Evolutionary conservation across 2,888 invertebrate genomes (phyloP), one percentile per base, ranked within the genome.

Genomic region (Erebia epiphron): DNA sequence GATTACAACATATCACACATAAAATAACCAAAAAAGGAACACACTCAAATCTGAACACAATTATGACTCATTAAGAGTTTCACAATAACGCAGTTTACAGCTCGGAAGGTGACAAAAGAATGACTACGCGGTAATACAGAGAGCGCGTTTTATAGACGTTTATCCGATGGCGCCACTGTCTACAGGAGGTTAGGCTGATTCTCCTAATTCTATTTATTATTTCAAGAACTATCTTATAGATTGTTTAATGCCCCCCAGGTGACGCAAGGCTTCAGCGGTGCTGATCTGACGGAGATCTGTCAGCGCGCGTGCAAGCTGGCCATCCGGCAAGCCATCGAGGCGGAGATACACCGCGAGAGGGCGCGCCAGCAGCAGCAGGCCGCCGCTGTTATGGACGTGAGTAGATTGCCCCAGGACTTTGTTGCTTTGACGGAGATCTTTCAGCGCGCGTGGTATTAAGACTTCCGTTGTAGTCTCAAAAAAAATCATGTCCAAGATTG

Each of bases 241-340:
- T 35, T 35, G 35, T 35, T 35, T 7, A 35, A n/a, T 52, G 9
- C 16, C 16, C n/a, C 0, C 11, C 82, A 93, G 93, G 93, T 94
- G 83, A 98, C 98, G 54, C 97, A 98, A 85, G 99, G 99, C 26
- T 99, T 99, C 94, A 99, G 99, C 71, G 99, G 99, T 75, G 99
- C 99, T 75, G 99, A 99, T 91, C 94, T 99, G 87, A 99, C 99
- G 13, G 99, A 99, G 95, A 98, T 99, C 84, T 99, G 99, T 92
- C 99, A 99, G 93, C 96, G 99, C 77, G 99, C 99, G 56, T 99
- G 99, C 92, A 99, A 99, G 93, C 95, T 99, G 82, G 99, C 99
- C 79, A 99, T 99, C 93, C 95, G 99, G 68, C 99, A 99, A 89
- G 97, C 98, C 81, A 99, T 99, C 88, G 99, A 99, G 93, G 95